Evolutionary conservation across 2,888 invertebrate genomes (phyloP).

Genomic region (Trissolcus japonicus): DNA sequence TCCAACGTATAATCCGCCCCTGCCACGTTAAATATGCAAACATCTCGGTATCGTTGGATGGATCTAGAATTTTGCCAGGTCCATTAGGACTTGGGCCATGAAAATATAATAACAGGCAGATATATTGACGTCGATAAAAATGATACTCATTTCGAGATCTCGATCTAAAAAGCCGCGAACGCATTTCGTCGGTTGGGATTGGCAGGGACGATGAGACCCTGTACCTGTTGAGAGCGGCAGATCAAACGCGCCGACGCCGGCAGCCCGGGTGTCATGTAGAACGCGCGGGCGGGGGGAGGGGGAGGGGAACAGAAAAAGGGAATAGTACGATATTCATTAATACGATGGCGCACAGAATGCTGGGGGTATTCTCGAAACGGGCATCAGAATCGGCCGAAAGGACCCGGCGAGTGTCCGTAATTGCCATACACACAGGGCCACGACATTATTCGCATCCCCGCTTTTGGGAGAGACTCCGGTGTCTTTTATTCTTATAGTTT

Average conservation of each 20-base stretch:
- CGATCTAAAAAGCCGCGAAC: conserved; percentile 46
- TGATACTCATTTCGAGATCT: conserved; percentile 46
- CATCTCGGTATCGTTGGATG: not conserved
- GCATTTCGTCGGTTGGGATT: conserved; percentile 65
- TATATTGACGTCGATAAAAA: conserved; percentile 43
- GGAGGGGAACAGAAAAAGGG: conserved; percentile 58
- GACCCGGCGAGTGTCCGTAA: conserved; percentile 44
- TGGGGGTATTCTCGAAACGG: conserved; percentile 65
- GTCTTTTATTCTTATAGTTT: conserved; percentile 22
- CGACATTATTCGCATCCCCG: conserved; percentile 47
- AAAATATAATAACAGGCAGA: conserved; percentile 18
- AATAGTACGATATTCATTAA: conserved; percentile 68
- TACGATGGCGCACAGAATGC: conserved; percentile 63
- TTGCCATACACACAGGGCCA: conserved; percentile 42
- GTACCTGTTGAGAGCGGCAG: conserved; percentile 69
- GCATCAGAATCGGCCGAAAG: conserved; percentile 41
- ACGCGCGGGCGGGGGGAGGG: conserved; percentile 57
- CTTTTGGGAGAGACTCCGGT: not conserved
- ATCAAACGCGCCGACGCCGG: conserved; percentile 69
- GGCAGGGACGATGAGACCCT: conserved; percentile 56
- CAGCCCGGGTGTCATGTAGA: conserved; percentile 71
- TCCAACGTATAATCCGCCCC: not conserved
- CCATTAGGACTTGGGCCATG: conserved; percentile 8
- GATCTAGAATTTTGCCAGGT: conserved; percentile 22
- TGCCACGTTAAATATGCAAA: not conserved